Percentiles rank a stretch among this genome's conserved stretches.
Conservation (phyloP, 2,797 vertebrate genomes). For the Gallinago stenura region DNA sequence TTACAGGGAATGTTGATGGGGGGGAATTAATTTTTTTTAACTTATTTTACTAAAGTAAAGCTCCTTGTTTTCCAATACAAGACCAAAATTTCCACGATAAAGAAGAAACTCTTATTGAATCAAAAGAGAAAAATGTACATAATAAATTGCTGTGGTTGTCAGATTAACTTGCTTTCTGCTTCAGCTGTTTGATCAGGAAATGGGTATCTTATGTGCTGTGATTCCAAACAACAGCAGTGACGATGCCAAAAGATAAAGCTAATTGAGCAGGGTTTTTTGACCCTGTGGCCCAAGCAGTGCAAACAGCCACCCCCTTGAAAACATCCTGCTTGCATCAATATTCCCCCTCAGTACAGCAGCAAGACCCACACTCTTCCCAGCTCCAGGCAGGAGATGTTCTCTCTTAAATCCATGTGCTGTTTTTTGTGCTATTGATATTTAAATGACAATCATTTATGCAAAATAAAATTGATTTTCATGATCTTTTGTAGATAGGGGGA, state of each 20-base stretch:
- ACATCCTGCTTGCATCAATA: background rate
- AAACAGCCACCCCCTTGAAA: background rate
- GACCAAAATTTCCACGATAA: background rate
- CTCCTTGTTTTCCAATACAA: background rate
- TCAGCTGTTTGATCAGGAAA: background rate
- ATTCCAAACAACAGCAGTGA: background rate
- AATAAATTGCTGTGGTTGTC: background rate
- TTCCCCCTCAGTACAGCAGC: background rate
- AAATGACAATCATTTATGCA: background rate
- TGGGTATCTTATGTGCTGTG: background rate
- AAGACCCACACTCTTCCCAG: background rate
- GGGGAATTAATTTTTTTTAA: background rate
- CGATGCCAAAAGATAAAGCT: background rate
- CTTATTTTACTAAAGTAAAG: background rate
- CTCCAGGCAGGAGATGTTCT: background rate
- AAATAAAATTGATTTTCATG: background rate
- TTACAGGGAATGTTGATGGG: background rate
- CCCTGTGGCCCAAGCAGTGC: background rate
- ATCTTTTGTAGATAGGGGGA: background rate
- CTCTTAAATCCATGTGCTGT: background rate
- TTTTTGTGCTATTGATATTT: background rate
- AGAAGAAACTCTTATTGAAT: background rate
- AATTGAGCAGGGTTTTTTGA: background rate
- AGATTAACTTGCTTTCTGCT: background rate
- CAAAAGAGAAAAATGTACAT: background rate